Percentiles rank a stretch among this genome's conserved stretches.
Conservation (phyloP, 2,888 invertebrate genomes). For the Eupsilia transversa region DNA sequence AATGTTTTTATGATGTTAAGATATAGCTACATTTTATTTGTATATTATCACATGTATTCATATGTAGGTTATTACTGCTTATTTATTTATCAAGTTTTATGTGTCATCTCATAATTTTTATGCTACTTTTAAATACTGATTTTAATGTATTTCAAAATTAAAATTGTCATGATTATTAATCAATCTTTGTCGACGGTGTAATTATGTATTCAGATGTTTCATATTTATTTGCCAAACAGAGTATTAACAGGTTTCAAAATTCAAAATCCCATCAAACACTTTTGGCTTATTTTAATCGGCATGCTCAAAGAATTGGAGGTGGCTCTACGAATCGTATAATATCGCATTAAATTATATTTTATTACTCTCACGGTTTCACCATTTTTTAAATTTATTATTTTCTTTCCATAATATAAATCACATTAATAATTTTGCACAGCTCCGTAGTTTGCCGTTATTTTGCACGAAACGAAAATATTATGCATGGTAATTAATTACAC, state of each 20-base stretch:
- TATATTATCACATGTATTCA: too few relatives aligned
- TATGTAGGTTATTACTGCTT: conserved; percentile 23
- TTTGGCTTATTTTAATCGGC: conserved; percentile 85
- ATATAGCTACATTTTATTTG: conserved; percentile 16
- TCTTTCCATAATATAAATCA: conserved; percentile 38
- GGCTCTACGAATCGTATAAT: conserved; percentile 72
- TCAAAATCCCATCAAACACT: conserved; percentile 82
- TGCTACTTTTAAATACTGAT: neutral
- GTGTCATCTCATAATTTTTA: conserved; percentile 1
- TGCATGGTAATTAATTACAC: conserved; percentile 64
- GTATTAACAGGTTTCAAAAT: conserved; percentile 86
- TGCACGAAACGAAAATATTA: conserved; percentile 66
- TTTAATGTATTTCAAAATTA: neutral
- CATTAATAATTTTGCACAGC: conserved; percentile 63
- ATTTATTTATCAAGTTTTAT: conserved; percentile 10
- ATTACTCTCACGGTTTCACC: conserved; percentile 37
- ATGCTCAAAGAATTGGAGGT: conserved; percentile 88
- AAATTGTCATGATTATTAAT: neutral
- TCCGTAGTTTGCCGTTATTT: conserved; percentile 59
- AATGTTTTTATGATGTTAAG: conserved; percentile 6
- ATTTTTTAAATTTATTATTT: conserved; percentile 41
- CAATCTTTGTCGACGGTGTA: neutral
- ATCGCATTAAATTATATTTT: conserved; percentile 54
- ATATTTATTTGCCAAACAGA: conserved; percentile 82
- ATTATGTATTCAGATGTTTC: conserved; percentile 27